Base-by-base conservation (phyloP, 2,113 vertebrate species). In the Myiopsitta monachus region DNA sequence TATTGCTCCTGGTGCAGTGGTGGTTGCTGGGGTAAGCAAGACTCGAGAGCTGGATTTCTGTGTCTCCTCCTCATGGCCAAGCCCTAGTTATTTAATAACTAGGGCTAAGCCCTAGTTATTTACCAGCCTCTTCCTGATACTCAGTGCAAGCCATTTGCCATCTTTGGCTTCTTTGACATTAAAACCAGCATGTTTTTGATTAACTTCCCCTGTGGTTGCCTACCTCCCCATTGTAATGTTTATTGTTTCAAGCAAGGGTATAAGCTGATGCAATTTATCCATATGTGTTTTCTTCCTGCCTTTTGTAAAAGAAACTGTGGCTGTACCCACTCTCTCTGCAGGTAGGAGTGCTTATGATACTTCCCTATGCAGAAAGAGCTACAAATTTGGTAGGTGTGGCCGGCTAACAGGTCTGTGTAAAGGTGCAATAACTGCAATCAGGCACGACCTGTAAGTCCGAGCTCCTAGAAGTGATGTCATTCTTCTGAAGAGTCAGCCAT, bases 281-380 rank as follows among this genome's bases (percentile, higher is more conserved):
- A 2, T n/a, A 17, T n/a, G 6, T 28, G 4, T 52, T 72, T 76
- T 11, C 22, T 68, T 83, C 17, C 62, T 82, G 4, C 23, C 47
- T 80, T 22, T 31, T 68, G 55, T 51, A 33, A 86, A 5, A 1
- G 8, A 43, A 67, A 54, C 41, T 26, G 33, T 26, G 64, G n/a
- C 66, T 0, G 0, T 74, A 31, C 7, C 27, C 13, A 1, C 43
- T 7, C 47, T 62, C 41, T 11, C 59, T 30, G 9, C 6, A 24
- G 10, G 7, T 8, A 26, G 17, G 4, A 8, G 2, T 41, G 22
- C 23, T 69, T 7, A 9, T 9, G 28, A 8, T 36, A 28, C 33
- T 14, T 66, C 10, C 43, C 28, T 52, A 13, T 1, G 6, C 38
- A 92, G n/a, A 75, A 84, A 54, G n/a, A 85, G 26, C 27, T 49